Percentiles rank a stretch among this genome's conserved stretches.
Conservation (phyloP, 2,888 invertebrate species). For the Trachelus iudaicus region DNA sequence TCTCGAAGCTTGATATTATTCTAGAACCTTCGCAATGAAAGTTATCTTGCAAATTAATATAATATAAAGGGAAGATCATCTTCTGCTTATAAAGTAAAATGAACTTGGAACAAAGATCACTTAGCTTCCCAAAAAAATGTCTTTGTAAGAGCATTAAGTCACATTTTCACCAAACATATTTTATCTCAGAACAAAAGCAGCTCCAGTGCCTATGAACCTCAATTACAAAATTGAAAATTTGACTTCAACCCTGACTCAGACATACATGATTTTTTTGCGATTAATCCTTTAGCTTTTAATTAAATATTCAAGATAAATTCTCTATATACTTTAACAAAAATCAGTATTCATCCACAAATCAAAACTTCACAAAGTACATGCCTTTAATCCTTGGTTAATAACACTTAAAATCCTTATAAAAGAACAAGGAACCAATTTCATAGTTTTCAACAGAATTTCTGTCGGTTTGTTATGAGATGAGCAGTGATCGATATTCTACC, state of each 20-base stretch:
- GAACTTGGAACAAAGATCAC: not conserved
- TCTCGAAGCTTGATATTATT: not conserved
- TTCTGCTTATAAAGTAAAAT: not conserved
- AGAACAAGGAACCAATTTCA: not conserved
- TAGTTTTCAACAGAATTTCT: not conserved
- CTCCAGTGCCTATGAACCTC: not conserved
- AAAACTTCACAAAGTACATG: not conserved
- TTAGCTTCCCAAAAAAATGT: not conserved
- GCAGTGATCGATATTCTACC: not conserved
- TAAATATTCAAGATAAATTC: not conserved
- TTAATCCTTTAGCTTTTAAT: not conserved
- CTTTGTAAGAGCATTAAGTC: not conserved
- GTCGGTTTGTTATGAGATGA: not conserved
- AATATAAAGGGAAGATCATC: not conserved
- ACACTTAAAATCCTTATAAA: not conserved
- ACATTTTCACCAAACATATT: not conserved
- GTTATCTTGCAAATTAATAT: too few relatives aligned
- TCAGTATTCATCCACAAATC: not conserved
- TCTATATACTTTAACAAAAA: not conserved
- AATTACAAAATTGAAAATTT: not conserved
- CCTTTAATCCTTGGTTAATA: too few relatives aligned
- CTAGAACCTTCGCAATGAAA: not conserved
- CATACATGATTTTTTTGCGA: not conserved
- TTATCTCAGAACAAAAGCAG: not conserved
- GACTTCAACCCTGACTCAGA: not conserved